phyloP scores from a whole-genome alignment of 2,797 vertebrate genomes.

The Anabas testudineus region DNA sequence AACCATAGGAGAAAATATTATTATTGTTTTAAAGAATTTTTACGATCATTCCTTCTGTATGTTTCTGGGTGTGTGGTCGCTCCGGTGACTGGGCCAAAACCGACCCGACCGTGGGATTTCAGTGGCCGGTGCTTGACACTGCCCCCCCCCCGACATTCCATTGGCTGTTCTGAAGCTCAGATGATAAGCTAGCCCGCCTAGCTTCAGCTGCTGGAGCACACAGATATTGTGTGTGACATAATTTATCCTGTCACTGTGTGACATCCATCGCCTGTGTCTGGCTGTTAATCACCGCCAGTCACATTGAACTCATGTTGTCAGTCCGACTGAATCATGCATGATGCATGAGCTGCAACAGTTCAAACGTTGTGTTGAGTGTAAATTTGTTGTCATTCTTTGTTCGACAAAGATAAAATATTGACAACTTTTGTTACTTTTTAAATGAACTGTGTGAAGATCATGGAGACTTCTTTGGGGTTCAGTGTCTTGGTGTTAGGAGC shows the following conservation, averaged over 20 bases:
- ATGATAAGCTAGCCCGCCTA: conserved; percentile 63
- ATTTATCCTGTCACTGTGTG: conserved; percentile 95
- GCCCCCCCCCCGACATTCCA: conserved; percentile 86
- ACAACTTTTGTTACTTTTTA: conserved; percentile 58
- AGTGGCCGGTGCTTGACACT: conserved; percentile 61
- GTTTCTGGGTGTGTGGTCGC: conserved; percentile 16
- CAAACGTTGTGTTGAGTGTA: conserved; percentile 48
- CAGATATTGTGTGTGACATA: conserved; percentile 78
- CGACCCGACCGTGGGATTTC: conserved; percentile 30
- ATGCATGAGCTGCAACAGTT: conserved; percentile 66
- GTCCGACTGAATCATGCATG: conserved; percentile 84
- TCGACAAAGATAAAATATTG: conserved; percentile 45
- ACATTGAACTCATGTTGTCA: conserved; percentile 74
- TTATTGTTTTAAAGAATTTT: conserved; percentile 1
- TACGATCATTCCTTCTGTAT: conserved; percentile 12
- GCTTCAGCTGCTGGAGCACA: conserved; percentile 74
- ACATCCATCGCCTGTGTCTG: conserved; percentile 84
- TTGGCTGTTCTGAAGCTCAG: conserved; percentile 77
- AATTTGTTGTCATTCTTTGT: conserved; percentile 58
- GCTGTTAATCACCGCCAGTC: conserved; percentile 82
- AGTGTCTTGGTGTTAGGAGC: conserved; percentile 6
- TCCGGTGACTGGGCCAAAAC: conserved; percentile 37
- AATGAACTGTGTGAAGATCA: conserved; percentile 31
- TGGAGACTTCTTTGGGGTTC: conserved; percentile 30
- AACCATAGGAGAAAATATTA: conserved; percentile 22